These are phyloP conservation scores for Thereva unica DNA, from an alignment of 2,888 invertebrate species.

Conservation along the genomic window DNA sequence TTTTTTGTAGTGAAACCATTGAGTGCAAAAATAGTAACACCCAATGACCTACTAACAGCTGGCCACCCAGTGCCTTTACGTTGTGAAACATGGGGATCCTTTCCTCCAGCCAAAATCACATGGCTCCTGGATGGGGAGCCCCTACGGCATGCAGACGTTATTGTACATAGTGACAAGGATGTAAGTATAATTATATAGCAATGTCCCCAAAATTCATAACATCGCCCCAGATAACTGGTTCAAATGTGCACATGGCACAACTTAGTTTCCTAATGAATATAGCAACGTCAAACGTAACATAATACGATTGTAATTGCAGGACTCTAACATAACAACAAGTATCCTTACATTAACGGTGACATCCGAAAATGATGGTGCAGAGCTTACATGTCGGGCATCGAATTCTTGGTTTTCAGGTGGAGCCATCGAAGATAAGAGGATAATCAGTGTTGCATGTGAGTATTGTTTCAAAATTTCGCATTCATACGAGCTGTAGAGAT, in stretches of 20 bases:
- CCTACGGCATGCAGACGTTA: constrained; percentile 66
- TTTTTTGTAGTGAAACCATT: constrained; percentile 73
- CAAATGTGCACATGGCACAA: too few species aligned
- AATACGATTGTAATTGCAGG: constrained; percentile 46
- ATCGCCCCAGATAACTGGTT: too few species aligned
- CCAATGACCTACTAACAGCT: constrained; percentile 72
- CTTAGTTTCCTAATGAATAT: background rate
- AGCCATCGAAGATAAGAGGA: constrained; percentile 75
- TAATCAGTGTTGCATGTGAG: constrained; percentile 84
- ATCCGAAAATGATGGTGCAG: constrained; percentile 79
- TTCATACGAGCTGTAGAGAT: too few species aligned
- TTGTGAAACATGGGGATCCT: constrained; percentile 81
- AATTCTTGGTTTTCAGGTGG: constrained; percentile 86
- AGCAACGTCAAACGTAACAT: background rate
- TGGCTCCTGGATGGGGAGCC: constrained; percentile 77
- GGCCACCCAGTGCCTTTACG: constrained; percentile 74
- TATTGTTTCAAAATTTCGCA: constrained; percentile 8
- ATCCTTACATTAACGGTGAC: constrained; percentile 75
- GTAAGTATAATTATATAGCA: constrained; percentile 47
- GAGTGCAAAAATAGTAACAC: constrained; percentile 73
- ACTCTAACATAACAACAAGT: constrained; percentile 69
- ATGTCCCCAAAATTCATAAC: too few species aligned
- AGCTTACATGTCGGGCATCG: constrained; percentile 80
- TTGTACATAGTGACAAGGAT: constrained; percentile 61
- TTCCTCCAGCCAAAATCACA: constrained; percentile 79